Base-by-base conservation (phyloP, 2,113 vertebrate genomes). In the Podocnemis expansa region DNA sequence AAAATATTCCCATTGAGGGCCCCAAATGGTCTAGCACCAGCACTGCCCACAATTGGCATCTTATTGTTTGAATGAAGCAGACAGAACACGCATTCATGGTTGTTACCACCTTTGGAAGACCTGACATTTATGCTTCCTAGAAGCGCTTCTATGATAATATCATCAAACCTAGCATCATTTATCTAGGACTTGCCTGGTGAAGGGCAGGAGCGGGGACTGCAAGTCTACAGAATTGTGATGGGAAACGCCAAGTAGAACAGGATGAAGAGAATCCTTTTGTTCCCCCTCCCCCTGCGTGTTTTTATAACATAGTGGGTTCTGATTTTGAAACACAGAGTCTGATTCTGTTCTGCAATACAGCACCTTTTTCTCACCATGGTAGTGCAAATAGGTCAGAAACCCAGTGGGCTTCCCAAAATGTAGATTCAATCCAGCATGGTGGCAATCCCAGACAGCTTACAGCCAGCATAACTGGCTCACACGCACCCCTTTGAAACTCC, bases 131-230 rank as follows among this genome's bases (percentile, higher is more conserved):
- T 38, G 49, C 73, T 95, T 10, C 63, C 55, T 87, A 31, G 87
- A 94, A 88, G n/a, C 58, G 45, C 85, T 95, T 96, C 83, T 95
- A 55, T 7, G 58, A 49, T 89, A 94, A 84, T 86, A 93, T 75
- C 93, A 41, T n/a, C n/a, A n/a, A 93, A 29, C 14, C 73, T 88
- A 92, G 29, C 63, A 89, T 82, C 87, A 93, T 78, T 91, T 93
- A 56, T 81, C 49, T 87, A 90, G 91, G 87, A 87, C 83, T 94
- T 93, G 79, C 10, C 45, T 80, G 60, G 87, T 87, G 75, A 97
- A 93, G 45, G 25, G 67, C 31, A 96, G 75, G 79, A 94, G 90
- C 76, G 86, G 51, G 92, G 89, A 82, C 95, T 96, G 55, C 54
- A 86, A n/a, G n/a, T n/a, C n/a, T 97, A 93, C 91, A 93, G 90